A percentile compares a stretch with the other conserved stretches of the same genome.
phyloP scores from a whole-genome alignment of 1,140 invertebrate species.

The Saccostrea echinata region DNA sequence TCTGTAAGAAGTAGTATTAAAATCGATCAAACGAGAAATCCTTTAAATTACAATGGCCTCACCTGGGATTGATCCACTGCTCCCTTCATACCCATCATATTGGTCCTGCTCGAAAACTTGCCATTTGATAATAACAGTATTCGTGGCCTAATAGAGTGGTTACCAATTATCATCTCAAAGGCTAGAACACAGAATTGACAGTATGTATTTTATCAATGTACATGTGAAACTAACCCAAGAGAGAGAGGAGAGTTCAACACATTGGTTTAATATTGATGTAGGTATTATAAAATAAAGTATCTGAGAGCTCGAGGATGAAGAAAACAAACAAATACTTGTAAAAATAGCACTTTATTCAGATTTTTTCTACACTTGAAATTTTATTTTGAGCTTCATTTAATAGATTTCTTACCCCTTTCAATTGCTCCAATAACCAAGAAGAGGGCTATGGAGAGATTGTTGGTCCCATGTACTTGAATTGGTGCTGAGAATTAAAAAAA shows the following conservation, averaged over 20 bases:
- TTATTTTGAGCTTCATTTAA: no score
- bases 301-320: no score
- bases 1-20: no score
- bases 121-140: neutral
- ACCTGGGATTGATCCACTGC: neutral
- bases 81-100: neutral
- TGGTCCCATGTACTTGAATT: neutral
- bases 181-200: neutral
- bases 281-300: no score
- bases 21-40: no score
- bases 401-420: neutral
- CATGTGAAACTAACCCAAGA: no score
- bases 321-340: no score
- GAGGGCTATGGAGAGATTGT: neutral
- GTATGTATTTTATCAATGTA: neutral
- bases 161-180: slow-evolving; percentile 4
- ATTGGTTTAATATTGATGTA: no score
- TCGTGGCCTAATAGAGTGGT: neutral
- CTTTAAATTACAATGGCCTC: no score
- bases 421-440: neutral
- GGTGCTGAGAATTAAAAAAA: neutral
- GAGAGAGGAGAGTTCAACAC: no score
- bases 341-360: no score
- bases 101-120: neutral
- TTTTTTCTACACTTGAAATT: no score